Percentiles rank a stretch among this genome's conserved stretches.
These are phyloP conservation scores for Drosophila rellima DNA, from an alignment of 2,888 invertebrate species.

Conservation along the genomic window DNA sequence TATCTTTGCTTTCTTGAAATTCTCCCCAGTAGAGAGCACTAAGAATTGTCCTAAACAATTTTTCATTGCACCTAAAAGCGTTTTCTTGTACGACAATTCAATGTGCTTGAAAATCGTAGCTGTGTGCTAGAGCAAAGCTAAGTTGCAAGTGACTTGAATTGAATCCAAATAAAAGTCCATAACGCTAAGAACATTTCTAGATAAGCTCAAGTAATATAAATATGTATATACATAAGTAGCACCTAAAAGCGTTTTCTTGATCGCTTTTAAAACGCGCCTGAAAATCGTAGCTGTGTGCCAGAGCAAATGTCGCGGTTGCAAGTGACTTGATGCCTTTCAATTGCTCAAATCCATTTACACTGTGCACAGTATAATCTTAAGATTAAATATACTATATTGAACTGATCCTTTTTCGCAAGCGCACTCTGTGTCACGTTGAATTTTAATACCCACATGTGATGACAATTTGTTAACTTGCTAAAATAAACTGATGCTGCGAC, in stretches of 20 bases:
- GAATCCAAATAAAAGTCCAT: slow-evolving; percentile 23
- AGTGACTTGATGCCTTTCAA: slow-evolving; percentile 27
- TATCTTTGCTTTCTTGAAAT: not conserved
- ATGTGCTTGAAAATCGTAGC: slow-evolving; percentile 74
- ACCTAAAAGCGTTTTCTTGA: slow-evolving; percentile 78
- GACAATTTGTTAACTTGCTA: slow-evolving; percentile 51
- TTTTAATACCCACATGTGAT: slow-evolving; percentile 41
- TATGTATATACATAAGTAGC: slow-evolving; percentile 23
- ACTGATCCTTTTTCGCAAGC: slow-evolving; percentile 46
- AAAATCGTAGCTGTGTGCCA: slow-evolving; percentile 67
- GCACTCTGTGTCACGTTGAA: slow-evolving; percentile 74
- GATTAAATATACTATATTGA: not conserved
- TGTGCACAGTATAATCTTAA: slow-evolving; percentile 36
- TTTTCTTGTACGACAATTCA: slow-evolving; percentile 61
- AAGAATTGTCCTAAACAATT: not conserved
- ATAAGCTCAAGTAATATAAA: not conserved
- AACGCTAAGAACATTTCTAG: slow-evolving; percentile 48
- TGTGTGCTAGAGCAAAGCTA: slow-evolving; percentile 66
- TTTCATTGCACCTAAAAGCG: slow-evolving; percentile 55
- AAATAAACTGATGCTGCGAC: slow-evolving; percentile 35
- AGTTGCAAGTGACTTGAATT: slow-evolving; percentile 62
- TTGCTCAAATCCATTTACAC: slow-evolving; percentile 42
- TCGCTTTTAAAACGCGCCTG: slow-evolving; percentile 51
- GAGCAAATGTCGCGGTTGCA: slow-evolving; percentile 48
- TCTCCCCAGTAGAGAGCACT: not conserved